These are phyloP conservation scores for Arctopsyche grandis DNA, from an alignment of 1,140 invertebrate genomes.

Conservation along the genomic window DNA sequence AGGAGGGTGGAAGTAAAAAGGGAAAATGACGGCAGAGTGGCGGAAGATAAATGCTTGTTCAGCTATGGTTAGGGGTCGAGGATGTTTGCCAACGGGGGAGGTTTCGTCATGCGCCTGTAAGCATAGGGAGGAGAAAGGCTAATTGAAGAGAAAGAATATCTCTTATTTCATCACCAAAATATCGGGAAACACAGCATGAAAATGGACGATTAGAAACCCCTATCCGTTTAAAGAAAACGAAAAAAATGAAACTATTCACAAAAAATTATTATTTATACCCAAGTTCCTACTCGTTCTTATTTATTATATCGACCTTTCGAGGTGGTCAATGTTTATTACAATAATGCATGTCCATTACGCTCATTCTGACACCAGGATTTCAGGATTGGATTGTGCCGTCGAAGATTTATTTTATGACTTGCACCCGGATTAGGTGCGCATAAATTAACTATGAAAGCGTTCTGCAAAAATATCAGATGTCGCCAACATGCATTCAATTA, in stretches of 20 bases:
- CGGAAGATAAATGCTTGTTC: constrained; percentile 39
- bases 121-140: background rate
- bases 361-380: background rate
- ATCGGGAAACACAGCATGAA: background rate
- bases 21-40: constrained; percentile 14
- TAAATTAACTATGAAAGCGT: constrained; percentile 16
- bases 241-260: no score
- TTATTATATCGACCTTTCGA: no score
- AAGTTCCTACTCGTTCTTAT: no score
- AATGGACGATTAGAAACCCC: background rate
- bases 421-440: constrained; percentile 1
- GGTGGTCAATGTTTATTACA: no score
- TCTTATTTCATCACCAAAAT: background rate
- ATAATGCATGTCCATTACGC: no score
- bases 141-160: constrained; percentile 35
- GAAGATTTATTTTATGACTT: background rate
- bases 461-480: background rate
- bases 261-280: no score
- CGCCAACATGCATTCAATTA: background rate
- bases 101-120: background rate
- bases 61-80: constrained; percentile 20
- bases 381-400: background rate
- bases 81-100: constrained; percentile 8
- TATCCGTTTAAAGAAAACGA: no score
- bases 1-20: background rate